phyloP scores from a whole-genome alignment of 2,888 invertebrate genomes.

The Syrphus vitripennis region DNA sequence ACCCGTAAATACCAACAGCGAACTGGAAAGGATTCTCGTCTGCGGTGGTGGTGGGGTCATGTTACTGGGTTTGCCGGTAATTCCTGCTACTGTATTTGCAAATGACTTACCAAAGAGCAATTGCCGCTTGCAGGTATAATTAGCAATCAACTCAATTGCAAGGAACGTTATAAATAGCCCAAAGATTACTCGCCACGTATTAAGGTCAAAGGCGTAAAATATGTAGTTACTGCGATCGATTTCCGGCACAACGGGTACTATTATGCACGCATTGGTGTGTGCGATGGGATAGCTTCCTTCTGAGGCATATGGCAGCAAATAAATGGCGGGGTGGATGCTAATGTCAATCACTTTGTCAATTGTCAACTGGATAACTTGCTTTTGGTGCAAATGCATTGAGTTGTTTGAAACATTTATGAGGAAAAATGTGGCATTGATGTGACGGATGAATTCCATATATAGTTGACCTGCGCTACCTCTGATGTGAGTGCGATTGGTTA shows the following conservation, averaged over 20 bases:
- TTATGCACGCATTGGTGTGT: slow-evolving; percentile 72
- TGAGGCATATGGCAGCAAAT: slow-evolving; percentile 41
- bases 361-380: slow-evolving; percentile 42
- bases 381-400: slow-evolving; percentile 50
- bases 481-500: slow-evolving; percentile 27
- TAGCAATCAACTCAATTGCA: slow-evolving; percentile 49
- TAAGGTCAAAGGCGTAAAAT: slow-evolving; percentile 55
- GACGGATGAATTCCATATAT: slow-evolving; percentile 66
- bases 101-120: slow-evolving; percentile 40
- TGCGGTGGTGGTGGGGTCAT: not conserved
- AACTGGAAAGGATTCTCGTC: slow-evolving; percentile 27
- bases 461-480: slow-evolving; percentile 69
- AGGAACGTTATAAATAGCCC: slow-evolving; percentile 62
- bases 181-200: slow-evolving; percentile 62
- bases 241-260: slow-evolving; percentile 72
- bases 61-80: slow-evolving; percentile 59
- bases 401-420: slow-evolving; percentile 31
- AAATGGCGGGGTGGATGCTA: slow-evolving; percentile 67
- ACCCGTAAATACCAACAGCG: slow-evolving; percentile 58
- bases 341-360: slow-evolving; percentile 63
- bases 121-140: slow-evolving; percentile 42
- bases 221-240: slow-evolving; percentile 70
- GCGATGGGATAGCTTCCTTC: slow-evolving; percentile 72
- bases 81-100: slow-evolving; percentile 46
- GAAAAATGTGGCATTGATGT: slow-evolving; percentile 55